phyloP scores from a whole-genome alignment of 2,113 vertebrate genomes.

The Phaetusa simplex region DNA sequence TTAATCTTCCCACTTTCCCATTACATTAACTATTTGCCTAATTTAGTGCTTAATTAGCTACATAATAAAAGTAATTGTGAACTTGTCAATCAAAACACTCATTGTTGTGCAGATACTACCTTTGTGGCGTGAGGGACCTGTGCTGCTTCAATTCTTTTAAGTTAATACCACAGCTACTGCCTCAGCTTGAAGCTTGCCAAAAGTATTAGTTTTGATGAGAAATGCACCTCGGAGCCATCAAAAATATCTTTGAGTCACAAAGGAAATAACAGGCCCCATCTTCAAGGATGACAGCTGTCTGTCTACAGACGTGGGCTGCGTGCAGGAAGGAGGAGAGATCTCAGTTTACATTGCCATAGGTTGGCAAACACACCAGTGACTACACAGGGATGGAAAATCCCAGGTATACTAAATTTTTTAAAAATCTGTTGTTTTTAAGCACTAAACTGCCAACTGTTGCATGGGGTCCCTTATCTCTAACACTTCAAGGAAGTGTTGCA shows the following conservation, averaged over 20 bases:
- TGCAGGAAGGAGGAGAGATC: neutral
- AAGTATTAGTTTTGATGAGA: neutral
- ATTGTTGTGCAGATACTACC: neutral
- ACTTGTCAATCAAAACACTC: constrained; percentile 17
- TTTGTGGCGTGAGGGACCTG: neutral
- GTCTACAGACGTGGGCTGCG: accelerated
- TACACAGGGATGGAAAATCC: neutral
- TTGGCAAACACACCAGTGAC: neutral
- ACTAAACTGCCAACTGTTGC: neutral
- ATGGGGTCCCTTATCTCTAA: neutral
- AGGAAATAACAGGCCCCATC: accelerated
- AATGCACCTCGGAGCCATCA: neutral
- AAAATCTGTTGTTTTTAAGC: neutral
- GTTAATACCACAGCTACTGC: neutral
- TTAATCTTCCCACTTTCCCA: neutral
- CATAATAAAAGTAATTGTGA: constrained; percentile 19
- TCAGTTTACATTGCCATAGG: accelerated
- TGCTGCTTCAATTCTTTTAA: neutral
- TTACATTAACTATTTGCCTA: constrained; percentile 39
- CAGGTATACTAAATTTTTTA: neutral
- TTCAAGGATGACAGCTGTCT: neutral
- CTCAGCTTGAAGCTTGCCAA: neutral
- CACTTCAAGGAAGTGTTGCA: neutral
- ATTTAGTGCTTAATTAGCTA: constrained; percentile 51
- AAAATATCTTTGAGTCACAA: neutral